Evolutionary conservation across 2,888 invertebrate species (phyloP).

Genomic region (Ceratothoa steindachneri): DNA sequence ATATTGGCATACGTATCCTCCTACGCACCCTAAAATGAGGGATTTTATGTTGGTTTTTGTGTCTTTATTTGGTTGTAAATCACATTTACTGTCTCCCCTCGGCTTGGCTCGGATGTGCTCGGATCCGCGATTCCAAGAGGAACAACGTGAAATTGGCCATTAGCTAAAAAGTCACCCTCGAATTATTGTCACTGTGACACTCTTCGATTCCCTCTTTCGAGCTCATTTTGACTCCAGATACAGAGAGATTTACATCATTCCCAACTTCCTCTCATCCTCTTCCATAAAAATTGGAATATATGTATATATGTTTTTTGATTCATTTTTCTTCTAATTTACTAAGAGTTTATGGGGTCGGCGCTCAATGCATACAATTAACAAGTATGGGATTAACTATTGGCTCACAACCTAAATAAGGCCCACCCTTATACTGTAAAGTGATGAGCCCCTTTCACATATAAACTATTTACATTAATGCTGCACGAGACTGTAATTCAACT

Average conservation of each 20-base stretch:
- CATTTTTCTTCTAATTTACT: too few relatives aligned
- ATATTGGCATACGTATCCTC: neutral
- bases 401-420: too few relatives aligned
- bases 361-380: too few relatives aligned
- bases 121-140: neutral
- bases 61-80: constrained; percentile 3
- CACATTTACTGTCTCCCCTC: constrained; percentile 6
- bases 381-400: too few relatives aligned
- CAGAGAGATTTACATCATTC: too few relatives aligned
- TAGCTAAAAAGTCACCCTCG: constrained; percentile 4
- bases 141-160: constrained; percentile 10
- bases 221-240: neutral
- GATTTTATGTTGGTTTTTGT: constrained; percentile 1
- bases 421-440: too few relatives aligned
- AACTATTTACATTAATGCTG: too few relatives aligned
- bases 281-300: too few relatives aligned
- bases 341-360: too few relatives aligned
- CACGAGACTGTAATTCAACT: neutral
- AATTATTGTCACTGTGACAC: neutral
- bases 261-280: too few relatives aligned
- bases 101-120: neutral
- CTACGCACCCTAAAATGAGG: constrained; percentile 10
- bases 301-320: too few relatives aligned
- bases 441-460: too few relatives aligned
- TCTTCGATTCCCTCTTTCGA: neutral